Conservation (phyloP, 2,113 vertebrate genomes). For the Sylvia atricapilla region DNA sequence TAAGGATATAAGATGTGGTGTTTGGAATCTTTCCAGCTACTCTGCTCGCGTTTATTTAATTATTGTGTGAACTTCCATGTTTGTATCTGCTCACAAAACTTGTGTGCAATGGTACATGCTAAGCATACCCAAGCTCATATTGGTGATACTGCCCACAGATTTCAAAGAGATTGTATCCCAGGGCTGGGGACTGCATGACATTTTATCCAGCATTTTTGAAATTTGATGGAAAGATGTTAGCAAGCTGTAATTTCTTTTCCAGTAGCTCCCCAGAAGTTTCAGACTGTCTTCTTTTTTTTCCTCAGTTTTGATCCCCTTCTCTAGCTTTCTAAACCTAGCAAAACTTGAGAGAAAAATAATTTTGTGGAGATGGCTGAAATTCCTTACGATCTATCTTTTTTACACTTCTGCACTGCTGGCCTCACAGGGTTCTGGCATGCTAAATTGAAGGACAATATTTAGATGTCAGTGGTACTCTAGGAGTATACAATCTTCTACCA, state of each 20-base stretch:
- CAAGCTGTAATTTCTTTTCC: not conserved
- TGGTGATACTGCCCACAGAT: not conserved
- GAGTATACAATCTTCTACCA: not conserved
- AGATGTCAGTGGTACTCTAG: not conserved
- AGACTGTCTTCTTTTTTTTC: not conserved
- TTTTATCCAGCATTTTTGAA: not conserved
- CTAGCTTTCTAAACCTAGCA: not conserved
- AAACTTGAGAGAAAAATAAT: not conserved
- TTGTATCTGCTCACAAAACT: not conserved
- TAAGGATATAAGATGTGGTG: not conserved
- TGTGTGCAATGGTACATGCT: not conserved
- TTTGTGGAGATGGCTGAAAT: not conserved
- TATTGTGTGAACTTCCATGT: slow-evolving; percentile 16
- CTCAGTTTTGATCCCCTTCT: not conserved
- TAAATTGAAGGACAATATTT: not conserved
- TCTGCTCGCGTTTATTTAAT: slow-evolving; percentile 30
- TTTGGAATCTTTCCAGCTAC: slow-evolving; percentile 50
- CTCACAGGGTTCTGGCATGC: not conserved
- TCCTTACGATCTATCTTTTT: not conserved
- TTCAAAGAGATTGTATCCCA: not conserved
- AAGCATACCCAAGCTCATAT: not conserved
- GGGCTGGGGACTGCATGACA: accelerated
- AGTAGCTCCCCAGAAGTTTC: not conserved
- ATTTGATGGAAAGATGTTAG: not conserved
- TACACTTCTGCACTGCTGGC: not conserved